Base-by-base conservation (phyloP, 1,140 invertebrate species). In the Zeugodacus cucurbitae region DNA sequence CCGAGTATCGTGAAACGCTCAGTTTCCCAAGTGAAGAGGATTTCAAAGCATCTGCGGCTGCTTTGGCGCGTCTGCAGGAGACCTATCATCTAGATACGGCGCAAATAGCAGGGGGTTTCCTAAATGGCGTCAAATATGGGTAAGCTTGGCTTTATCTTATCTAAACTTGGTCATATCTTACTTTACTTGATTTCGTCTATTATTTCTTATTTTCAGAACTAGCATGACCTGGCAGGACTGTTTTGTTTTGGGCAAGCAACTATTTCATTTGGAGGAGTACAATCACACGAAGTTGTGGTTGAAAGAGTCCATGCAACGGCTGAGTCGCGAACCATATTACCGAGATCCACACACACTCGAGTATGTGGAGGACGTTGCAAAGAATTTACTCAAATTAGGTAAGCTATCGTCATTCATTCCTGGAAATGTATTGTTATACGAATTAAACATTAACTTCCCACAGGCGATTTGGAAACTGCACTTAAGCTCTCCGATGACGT, bases 211-310 rank as follows among this genome's bases (percentile, higher is more conserved):
- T 82, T 70, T 2, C 20, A 89, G 87, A 95, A 92, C 94, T 6
- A 94, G 95, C 89, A 95, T 97, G 95, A 93, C 95, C 94, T 98
- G 97, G 48, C 96, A 96, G 87, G 99, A 99, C 93, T 99, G 98
- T 93, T 99, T 98, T 94, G 98, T 99, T 94, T 95, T 99, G 54
- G 99, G 98, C 54, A 95, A 98, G 90, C 96, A 98, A 91, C 96
- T 98, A 32, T 99, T 99, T 94, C 97, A 98, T 93, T 96, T 96
- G 90, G 97, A 96, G 59, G 99, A 99, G 94, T 98, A 97, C 93
- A 98, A 98, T 91, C 98, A 99, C 93, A 98, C 98, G 0, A 95
- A 97, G 8, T 93, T 98, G 58, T 99, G 98, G 99, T 98, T 99
- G 97, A 95, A 96, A 87, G 97, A 99, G 94, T 97, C 98, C 11